Percentiles rank a stretch among this genome's conserved stretches.
These are phyloP conservation scores for Eurytoma adleriae DNA, from an alignment of 2,888 invertebrate species.

Conservation along the genomic window DNA sequence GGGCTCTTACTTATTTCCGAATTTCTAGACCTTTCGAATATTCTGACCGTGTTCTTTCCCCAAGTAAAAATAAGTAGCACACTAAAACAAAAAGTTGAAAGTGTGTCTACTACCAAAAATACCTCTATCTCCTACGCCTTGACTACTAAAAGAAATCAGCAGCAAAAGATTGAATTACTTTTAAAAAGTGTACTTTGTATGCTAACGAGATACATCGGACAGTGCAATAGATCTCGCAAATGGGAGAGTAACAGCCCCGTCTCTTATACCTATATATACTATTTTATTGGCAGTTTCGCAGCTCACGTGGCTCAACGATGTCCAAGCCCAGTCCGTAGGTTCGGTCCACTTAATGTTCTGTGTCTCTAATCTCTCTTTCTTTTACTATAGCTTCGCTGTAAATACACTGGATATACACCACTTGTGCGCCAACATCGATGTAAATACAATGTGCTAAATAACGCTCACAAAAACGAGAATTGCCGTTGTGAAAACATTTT, in stretches of 20 bases:
- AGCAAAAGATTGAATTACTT: slow-evolving; percentile 1
- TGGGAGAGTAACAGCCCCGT: slow-evolving; percentile 22
- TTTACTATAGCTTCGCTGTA: slow-evolving; percentile 53
- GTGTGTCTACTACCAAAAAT: too few relatives aligned
- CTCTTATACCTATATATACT: slow-evolving; percentile 25
- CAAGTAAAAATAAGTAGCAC: too few relatives aligned
- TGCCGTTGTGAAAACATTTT: slow-evolving; percentile 29
- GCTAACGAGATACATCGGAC: slow-evolving; percentile 5
- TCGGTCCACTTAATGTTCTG: slow-evolving; percentile 35
- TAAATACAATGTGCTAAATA: slow-evolving; percentile 41
- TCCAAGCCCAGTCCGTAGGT: slow-evolving; percentile 22
- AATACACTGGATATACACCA: slow-evolving; percentile 48
- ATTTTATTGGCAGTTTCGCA: slow-evolving; percentile 53
- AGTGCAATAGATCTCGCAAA: background rate
- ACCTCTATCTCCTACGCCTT: too few relatives aligned
- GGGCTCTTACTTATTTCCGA: background rate
- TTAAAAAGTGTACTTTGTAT: slow-evolving; percentile 7
- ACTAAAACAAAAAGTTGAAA: too few relatives aligned
- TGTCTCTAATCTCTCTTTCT: slow-evolving; percentile 38
- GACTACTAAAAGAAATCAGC: background rate
- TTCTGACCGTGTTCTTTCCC: too few relatives aligned
- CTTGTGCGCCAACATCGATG: slow-evolving; percentile 39
- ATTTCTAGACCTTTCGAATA: too few relatives aligned
- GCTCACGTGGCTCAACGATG: slow-evolving; percentile 26
- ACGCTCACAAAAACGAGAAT: slow-evolving; percentile 20